Evolutionary conservation across 1,140 invertebrate genomes (phyloP), one percentile per base, ranked within the genome.

Genomic region (Trichogramma pretiosum): DNA sequence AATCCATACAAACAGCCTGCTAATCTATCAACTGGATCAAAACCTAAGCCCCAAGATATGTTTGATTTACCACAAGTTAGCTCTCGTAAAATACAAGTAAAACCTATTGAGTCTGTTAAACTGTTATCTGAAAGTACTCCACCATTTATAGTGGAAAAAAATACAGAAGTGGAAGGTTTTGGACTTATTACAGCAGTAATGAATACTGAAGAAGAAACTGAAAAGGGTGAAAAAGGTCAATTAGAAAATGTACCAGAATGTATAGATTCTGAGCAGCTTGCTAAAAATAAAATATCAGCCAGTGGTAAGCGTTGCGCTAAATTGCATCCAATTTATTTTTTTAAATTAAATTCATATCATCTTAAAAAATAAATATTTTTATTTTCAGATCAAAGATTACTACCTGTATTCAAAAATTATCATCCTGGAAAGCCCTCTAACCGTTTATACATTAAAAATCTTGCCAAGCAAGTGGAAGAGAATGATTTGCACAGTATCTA

Each of bases 381-480:
- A 56, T 63, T 68, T 66, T 32, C 59, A 73, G 86, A 93, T 69
- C 82, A 89, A 65, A 80, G 82, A 60, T 64, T 84, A 9, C 66
- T 90, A 41, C 78, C 85, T 34, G 82, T 92, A 14, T 95, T 90
- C 56, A 89, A 87, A 65, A 91, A 89, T 60, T 96, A 95, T 70
- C 77, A 84, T 55, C 64, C 79, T 21, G 92, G 93, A 13, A 76
- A 83, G 34, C 83, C 87, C 13, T 87, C 84, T 8, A 79, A 82
- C 70, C 80, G 88, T 48, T 68, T 97, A 8, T 96, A 97, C 61
- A 83, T 97, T 26, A 97, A 97, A 66, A 97, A 97, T 76, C 74
- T 95, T 17, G 76, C 83, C 2, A 94, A 93, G 73, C 78, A 80
- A 53, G 83, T 90, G 0, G 78, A 75, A 24, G 75, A 81, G 28